Evolutionary conservation across 2,888 invertebrate genomes (phyloP), one percentile per base, ranked within the genome.

Genomic region (Apoda limacodes): DNA sequence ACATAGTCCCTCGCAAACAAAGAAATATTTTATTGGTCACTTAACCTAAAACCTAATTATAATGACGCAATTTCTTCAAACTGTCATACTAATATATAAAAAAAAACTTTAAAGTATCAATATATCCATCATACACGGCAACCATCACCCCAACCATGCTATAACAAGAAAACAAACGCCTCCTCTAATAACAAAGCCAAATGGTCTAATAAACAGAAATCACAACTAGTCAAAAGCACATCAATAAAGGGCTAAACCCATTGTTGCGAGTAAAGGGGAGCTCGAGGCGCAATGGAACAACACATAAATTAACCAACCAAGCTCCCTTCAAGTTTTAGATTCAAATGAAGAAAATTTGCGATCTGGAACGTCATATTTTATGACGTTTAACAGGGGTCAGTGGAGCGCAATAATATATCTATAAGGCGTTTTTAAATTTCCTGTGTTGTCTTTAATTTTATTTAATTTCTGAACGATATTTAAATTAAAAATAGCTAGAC

Each of bases 151-250:
- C n/a, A n/a, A n/a, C n/a, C n/a, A n/a, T n/a, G n/a, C n/a, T n/a
- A n/a, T 36, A 39, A 37, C 37, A 47, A 46, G 45, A 48, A 54
- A 52, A 55, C 50, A 52, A 61, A 59, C 55, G 50, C 52, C n/a
- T n/a, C n/a, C 52, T 39, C 28, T 49, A 56, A 59, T 60, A 60
- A 62, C 55, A 55, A 50, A 55, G 52, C 56, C 66, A 67, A 71
- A 71, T 64, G 60, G 65, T 45, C 50, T 62, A 66, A 72, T 75
- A 74, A 74, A 71, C 64, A 52, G 63, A 58, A 69, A 75, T 74
- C 72, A 70, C 54, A 59, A 67, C 70, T 65, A 70, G 71, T 72
- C 67, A 75, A 76, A 75, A 67, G 72, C 52, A 61, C 76, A 75
- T 75, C 75, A 66, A 70, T 65, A 67, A 64, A 60, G 64, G 62